Base-by-base conservation (phyloP, 2,113 vertebrate genomes). In the Nothobranchius furzeri region DNA sequence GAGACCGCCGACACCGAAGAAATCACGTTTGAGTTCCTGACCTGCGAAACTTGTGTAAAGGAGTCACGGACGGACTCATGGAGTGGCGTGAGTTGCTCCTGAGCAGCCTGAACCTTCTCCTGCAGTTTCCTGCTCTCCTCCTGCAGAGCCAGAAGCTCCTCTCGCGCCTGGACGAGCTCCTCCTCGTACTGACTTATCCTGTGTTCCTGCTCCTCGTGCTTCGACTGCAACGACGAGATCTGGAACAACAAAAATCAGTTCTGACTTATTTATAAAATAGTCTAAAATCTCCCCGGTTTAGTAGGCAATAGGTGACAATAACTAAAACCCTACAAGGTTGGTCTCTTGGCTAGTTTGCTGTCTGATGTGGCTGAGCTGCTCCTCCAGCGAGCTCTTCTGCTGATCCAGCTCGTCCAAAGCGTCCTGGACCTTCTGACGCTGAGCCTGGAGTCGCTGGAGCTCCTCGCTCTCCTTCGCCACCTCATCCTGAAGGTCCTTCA, bases 401-500 rank as follows among this genome's bases (percentile, higher is more conserved):
- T 97, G 95, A 75, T 99, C 96, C 50, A 99, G 91, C 81, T 94
- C 95, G 20, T 95, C 94, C 60, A 99, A 91, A 36, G 93, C 92
- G 42, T 97, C 96, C 85, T 98, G 95, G 0, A 95, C 94, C 82
- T 96, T 95, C 87, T 96, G 94, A 40, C 96, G 95, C 84, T 98
- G 96, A 56, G 90, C 64, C 90, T 98, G 95, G 13, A 99, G 93
- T 68, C 86, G 94, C 79, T 95, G 95, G 58, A 99, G 87, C 50
- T 94, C 95, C 83, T 69, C 93, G 48, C 86, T 96, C 80, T 98
- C 96, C 75, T 87, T 93, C 12, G 95, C 94, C 47, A 99, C 96
- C 87, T 97, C 97, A 86, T 95, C 94, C 78, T 99, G 97, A 70
- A 99, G 93, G 84, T 98, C 98, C 98, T 99, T 61, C 10, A 60